Conservation (phyloP, 2,888 invertebrate genomes). For the Sarcophaga variegata region DNA sequence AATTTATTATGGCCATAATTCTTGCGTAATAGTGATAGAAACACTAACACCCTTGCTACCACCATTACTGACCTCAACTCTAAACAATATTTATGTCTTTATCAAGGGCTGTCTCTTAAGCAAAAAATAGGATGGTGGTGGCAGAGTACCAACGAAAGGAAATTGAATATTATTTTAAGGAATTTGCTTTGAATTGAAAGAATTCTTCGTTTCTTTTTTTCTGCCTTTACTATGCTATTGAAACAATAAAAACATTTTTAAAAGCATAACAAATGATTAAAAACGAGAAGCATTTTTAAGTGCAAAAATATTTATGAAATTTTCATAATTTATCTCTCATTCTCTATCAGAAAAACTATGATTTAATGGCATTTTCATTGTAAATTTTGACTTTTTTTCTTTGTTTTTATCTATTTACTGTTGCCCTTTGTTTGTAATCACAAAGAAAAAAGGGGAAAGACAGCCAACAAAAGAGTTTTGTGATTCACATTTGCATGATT, state of each 20-base stretch:
- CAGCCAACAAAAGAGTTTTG: not conserved
- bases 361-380: slow-evolving; percentile 58
- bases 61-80: not conserved
- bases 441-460: not conserved
- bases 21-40: not conserved
- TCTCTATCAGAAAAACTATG: slow-evolving; percentile 47
- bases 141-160: not conserved
- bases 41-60: not conserved
- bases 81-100: slow-evolving; percentile 22
- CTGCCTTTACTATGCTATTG: not conserved
- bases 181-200: not conserved
- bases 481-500: too few relatives aligned
- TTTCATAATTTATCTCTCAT: slow-evolving; percentile 32
- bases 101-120: not conserved
- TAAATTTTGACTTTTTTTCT: slow-evolving; percentile 5
- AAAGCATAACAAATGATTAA: slow-evolving; percentile 62
- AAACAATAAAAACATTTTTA: slow-evolving; percentile 1
- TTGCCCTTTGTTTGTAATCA: slow-evolving; percentile 42
- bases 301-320: slow-evolving; percentile 54
- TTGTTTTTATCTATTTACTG: slow-evolving; percentile 49
- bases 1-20: slow-evolving; percentile 14
- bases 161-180: not conserved
- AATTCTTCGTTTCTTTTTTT: not conserved
- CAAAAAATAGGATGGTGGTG: not conserved
- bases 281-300: slow-evolving; percentile 55